These are phyloP conservation scores for Poecilia gillii DNA, from an alignment of 2,797 vertebrate species.

Conservation along the genomic window DNA sequence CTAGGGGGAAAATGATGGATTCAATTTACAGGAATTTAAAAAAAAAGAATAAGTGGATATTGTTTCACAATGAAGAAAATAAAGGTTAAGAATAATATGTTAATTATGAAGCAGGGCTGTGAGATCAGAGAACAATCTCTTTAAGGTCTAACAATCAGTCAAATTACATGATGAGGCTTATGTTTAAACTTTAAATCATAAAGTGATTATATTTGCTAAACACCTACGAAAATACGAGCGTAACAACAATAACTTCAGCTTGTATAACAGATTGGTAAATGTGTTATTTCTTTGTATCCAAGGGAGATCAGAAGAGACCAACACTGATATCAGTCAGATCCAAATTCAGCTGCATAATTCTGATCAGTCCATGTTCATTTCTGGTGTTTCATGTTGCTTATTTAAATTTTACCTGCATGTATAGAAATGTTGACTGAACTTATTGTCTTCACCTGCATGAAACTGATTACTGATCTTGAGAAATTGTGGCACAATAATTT, in stretches of 20 bases:
- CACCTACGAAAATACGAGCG: not conserved
- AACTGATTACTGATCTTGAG: not conserved
- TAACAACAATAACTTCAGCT: not conserved
- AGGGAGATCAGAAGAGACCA: not conserved
- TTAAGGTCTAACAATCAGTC: not conserved
- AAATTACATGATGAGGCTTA: not conserved
- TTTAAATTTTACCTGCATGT: not conserved
- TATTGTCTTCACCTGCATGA: not conserved
- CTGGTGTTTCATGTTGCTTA: not conserved
- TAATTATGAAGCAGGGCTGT: not conserved
- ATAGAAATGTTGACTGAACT: not conserved
- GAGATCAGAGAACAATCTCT: not conserved
- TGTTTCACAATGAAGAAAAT: not conserved
- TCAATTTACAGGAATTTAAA: not conserved
- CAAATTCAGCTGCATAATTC: not conserved
- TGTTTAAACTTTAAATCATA: not conserved
- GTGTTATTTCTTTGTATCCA: not conserved
- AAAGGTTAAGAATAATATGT: not conserved
- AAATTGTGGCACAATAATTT: not conserved
- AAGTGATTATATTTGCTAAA: not conserved
- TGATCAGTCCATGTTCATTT: not conserved
- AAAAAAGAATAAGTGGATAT: not conserved
- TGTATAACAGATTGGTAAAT: no score
- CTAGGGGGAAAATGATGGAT: slow-evolving; percentile 25
- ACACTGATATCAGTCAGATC: not conserved